Evolutionary conservation across 1,140 invertebrate species (phyloP).

Genomic region (Drosophila asahinai): DNA sequence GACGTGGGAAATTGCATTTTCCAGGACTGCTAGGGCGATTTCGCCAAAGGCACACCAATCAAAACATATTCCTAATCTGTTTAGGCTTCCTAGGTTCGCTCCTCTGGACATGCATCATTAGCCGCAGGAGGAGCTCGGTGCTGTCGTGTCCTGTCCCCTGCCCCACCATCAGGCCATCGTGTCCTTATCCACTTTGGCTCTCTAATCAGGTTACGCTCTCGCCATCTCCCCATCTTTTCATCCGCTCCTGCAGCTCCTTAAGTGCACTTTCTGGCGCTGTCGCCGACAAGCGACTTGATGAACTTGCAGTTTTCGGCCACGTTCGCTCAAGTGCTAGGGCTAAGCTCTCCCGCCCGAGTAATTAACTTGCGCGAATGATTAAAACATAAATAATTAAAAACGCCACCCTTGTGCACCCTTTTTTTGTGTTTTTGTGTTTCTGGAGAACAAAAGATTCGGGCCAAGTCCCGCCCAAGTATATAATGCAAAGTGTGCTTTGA

Average conservation of each 20-base stretch:
- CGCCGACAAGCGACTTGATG: slow-evolving; percentile 20
- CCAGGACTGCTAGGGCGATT: neutral
- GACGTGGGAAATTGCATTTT: slow-evolving; percentile 56
- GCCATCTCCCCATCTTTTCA: slow-evolving; percentile 24
- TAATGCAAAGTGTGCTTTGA: slow-evolving; percentile 31
- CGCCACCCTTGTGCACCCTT: slow-evolving; percentile 21
- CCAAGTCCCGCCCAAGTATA: slow-evolving; percentile 41
- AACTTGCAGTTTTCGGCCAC: slow-evolving; percentile 34
- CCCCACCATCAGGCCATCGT: neutral
- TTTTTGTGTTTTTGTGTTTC: slow-evolving; percentile 7
- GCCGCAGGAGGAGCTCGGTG: neutral
- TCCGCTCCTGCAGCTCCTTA: slow-evolving; percentile 22
- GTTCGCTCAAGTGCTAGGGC: neutral
- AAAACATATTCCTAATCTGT: slow-evolving; percentile 73
- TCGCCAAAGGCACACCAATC: slow-evolving; percentile 37
- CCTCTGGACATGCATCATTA: slow-evolving; percentile 61
- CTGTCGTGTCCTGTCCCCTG: neutral
- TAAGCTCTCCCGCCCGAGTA: slow-evolving; percentile 23
- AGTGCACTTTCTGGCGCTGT: slow-evolving; percentile 19
- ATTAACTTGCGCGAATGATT: slow-evolving; percentile 69
- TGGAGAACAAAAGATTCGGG: slow-evolving; percentile 39
- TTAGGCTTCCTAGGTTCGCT: slow-evolving; percentile 44
- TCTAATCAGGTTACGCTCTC: slow-evolving; percentile 60
- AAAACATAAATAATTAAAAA: slow-evolving; percentile 73
- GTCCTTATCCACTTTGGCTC: slow-evolving; percentile 19